A percentile compares a stretch with the other conserved stretches of the same genome.
phyloP scores from a whole-genome alignment of 2,113 vertebrate species.

The Lycocorax pyrrhopterus region DNA sequence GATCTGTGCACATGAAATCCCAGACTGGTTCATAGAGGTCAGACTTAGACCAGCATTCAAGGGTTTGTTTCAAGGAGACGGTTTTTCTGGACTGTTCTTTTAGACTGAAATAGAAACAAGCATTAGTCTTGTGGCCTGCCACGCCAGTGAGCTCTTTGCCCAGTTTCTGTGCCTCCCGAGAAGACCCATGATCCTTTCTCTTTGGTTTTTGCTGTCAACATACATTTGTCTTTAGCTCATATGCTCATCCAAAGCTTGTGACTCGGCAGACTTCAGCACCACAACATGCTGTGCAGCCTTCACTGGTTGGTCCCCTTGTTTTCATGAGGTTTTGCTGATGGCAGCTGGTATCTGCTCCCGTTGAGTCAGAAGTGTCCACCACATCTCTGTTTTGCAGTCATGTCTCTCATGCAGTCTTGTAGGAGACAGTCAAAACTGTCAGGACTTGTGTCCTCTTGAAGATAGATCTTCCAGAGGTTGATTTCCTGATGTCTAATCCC shows the following conservation, averaged over 20 bases:
- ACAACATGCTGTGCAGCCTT: background rate
- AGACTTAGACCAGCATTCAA: background rate
- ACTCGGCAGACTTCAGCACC: background rate
- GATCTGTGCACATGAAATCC: background rate
- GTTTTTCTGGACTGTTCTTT: background rate
- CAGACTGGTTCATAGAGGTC: background rate
- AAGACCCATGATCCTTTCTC: background rate
- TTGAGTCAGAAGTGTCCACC: background rate
- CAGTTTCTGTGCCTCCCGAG: background rate
- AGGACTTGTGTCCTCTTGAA: background rate
- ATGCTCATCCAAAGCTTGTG: background rate
- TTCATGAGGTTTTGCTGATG: background rate
- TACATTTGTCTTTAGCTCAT: background rate
- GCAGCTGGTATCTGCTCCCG: background rate
- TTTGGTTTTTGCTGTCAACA: background rate
- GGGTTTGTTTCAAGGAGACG: slow-evolving; percentile 1
- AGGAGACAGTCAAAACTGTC: background rate
- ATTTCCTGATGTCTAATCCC: background rate
- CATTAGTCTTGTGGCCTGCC: background rate
- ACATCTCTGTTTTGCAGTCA: background rate
- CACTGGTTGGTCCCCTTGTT: background rate
- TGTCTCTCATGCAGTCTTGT: background rate
- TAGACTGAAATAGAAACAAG: slow-evolving; percentile 9
- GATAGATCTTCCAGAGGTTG: background rate
- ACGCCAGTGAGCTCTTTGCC: accelerated